A percentile compares a stretch with the other conserved stretches of the same genome.
Evolutionary conservation across 2,888 invertebrate species (phyloP).

Genomic region (Orgyia antiqua): DNA sequence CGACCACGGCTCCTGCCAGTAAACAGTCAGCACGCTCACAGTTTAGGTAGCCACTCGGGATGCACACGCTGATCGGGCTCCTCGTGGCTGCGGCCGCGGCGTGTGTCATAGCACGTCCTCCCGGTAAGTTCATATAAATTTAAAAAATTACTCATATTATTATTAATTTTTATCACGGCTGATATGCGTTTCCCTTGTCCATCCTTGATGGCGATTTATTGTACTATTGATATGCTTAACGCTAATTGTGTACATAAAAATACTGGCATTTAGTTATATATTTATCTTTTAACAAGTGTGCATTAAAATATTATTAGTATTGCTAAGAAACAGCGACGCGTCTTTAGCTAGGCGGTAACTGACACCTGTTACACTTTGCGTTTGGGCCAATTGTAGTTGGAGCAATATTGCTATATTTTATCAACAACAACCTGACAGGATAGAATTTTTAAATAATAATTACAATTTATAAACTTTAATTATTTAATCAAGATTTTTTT

Average conservation of each 20-base stretch:
- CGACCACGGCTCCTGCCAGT: slow-evolving; percentile 35
- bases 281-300: no score
- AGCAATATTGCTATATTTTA: no score
- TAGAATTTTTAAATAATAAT: no score
- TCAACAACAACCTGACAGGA: no score
- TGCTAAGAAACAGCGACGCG: no score
- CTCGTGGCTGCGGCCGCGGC: slow-evolving; percentile 39
- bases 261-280: no score
- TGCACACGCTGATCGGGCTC: slow-evolving; percentile 45
- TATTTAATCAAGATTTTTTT: no score
- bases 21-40: slow-evolving; percentile 42
- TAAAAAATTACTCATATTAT: not conserved
- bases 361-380: slow-evolving; percentile 41
- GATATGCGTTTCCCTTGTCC: slow-evolving; percentile 32
- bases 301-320: no score
- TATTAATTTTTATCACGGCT: slow-evolving; percentile 14
- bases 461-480: no score
- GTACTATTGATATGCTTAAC: slow-evolving; percentile 6
- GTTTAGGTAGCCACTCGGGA: slow-evolving; percentile 30
- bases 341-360: slow-evolving; percentile 1
- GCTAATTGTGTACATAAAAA: slow-evolving; percentile 4
- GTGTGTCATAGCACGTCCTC: slow-evolving; percentile 43
- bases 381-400: not conserved
- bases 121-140: slow-evolving; percentile 39
- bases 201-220: slow-evolving; percentile 15